Evolutionary conservation across 2,888 invertebrate species (phyloP), one percentile per base, ranked within the genome.

Genomic region (Philonicus albiceps): DNA sequence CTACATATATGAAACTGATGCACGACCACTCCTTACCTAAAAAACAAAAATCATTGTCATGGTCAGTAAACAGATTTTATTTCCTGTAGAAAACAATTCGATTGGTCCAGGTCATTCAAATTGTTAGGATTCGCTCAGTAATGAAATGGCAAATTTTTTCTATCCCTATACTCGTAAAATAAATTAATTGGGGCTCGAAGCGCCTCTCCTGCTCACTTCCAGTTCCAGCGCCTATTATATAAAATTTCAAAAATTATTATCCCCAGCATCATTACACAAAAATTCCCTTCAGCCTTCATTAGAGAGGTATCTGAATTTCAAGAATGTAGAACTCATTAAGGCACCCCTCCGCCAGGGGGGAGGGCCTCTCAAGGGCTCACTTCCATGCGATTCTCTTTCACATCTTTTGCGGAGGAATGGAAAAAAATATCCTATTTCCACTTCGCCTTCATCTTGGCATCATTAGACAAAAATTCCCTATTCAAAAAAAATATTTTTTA

Each of bases 381-480:
- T 64, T 64, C 64, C 64, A 64, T 64, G 64, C 34, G 76, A 76
- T 76, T 40, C 37, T 76, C 76, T 40, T 34, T 74, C 31, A 74
- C 74, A 76, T 13, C 43, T 22, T 76, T 37, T 34, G 76, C 31
- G 31, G 74, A 74, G 31, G 37, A 76, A 76, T 76, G 76, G 40
- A 40, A 37, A 76, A 43, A 76, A 76, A 76, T 76, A 76, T 76
- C 76, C 40, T 76, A 76, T 76, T 76, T 76, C 76, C 76, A n/a
- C 40, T 40, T 43, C 76, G 40, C 37, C 76, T 76, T 76, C 22
- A 76, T 37, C 40, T 76, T 76, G 76, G 76, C 76, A 76, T 76
- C 76, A 76, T 76, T 76, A 76, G 37, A 76, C 76, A 76, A 76
- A 76, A 76, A 76, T 76, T 76, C 37, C 22, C 76, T 76, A 76